Evolutionary conservation across 2,888 invertebrate genomes (phyloP).

Genomic region (Drosophila macrospina): DNA sequence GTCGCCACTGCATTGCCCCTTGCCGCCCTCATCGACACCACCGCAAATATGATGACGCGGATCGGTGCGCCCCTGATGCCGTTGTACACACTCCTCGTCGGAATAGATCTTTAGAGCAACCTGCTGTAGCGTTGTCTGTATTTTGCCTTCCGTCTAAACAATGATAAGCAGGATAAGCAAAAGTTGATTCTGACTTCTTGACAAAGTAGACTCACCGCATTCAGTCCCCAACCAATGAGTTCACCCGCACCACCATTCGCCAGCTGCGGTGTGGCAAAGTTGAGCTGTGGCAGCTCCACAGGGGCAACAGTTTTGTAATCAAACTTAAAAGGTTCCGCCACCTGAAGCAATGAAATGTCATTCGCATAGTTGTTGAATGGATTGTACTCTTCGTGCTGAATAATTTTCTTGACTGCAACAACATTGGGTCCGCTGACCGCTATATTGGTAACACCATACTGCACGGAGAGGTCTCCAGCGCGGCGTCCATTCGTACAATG

Average conservation of each 20-base stretch:
- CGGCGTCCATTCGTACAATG: constrained; percentile 71
- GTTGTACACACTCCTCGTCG: constrained; percentile 80
- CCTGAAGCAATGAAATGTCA: constrained; percentile 85
- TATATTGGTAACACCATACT: constrained; percentile 74
- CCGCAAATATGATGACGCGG: constrained; percentile 85
- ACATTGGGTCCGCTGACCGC: constrained; percentile 66
- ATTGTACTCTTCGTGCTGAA: constrained; percentile 83
- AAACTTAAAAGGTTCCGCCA: constrained; percentile 69
- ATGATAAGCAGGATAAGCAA: background rate
- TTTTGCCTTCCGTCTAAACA: constrained; percentile 79
- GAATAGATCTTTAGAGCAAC: constrained; percentile 84
- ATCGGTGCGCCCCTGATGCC: constrained; percentile 71
- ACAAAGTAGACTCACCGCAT: constrained; percentile 62
- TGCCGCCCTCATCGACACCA: constrained; percentile 78
- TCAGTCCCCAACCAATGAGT: constrained; percentile 83
- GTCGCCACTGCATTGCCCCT: constrained; percentile 84
- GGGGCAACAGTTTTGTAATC: constrained; percentile 71
- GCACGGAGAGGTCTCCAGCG: constrained; percentile 56
- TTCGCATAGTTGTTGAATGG: constrained; percentile 75
- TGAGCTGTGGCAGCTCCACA: constrained; percentile 72
- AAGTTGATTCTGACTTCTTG: background rate
- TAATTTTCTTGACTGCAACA: constrained; percentile 67
- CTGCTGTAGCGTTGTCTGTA: constrained; percentile 82
- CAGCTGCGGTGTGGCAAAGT: constrained; percentile 70
- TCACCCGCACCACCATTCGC: constrained; percentile 62